Conservation (phyloP, 2,888 invertebrate genomes). For the Sinotaia quadrata region DNA sequence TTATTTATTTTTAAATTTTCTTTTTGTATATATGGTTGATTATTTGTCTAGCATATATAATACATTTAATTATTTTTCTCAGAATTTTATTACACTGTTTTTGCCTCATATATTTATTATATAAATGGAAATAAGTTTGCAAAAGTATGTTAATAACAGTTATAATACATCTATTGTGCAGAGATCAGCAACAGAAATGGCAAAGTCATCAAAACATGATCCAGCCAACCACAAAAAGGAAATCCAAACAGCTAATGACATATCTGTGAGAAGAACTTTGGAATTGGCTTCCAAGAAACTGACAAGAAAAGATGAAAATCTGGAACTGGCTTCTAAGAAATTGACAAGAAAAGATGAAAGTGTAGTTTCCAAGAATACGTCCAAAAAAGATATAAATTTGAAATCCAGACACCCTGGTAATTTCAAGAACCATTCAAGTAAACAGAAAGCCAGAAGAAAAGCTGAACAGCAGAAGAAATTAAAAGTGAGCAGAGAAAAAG, state of each 20-base stretch:
- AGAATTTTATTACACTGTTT: too few relatives aligned
- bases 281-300: conserved; percentile 25
- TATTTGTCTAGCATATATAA: too few relatives aligned
- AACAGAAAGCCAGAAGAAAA: background rate
- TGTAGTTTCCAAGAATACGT: too few relatives aligned
- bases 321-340: conserved; percentile 24
- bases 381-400: too few relatives aligned
- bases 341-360: background rate
- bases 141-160: too few relatives aligned
- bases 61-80: too few relatives aligned
- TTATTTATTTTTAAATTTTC: too few relatives aligned
- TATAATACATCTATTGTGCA: background rate
- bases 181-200: conserved; percentile 22
- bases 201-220: conserved; percentile 20
- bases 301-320: background rate
- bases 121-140: too few relatives aligned
- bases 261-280: conserved; percentile 12
- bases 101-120: too few relatives aligned
- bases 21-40: too few relatives aligned
- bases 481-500: conserved; percentile 16
- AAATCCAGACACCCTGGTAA: background rate
- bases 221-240: conserved; percentile 9
- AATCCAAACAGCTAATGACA: background rate
- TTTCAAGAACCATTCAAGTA: background rate
- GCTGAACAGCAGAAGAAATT: conserved; percentile 1